Evolutionary conservation across 1,140 invertebrate genomes (phyloP).

Genomic region (Ceratina australensis): DNA sequence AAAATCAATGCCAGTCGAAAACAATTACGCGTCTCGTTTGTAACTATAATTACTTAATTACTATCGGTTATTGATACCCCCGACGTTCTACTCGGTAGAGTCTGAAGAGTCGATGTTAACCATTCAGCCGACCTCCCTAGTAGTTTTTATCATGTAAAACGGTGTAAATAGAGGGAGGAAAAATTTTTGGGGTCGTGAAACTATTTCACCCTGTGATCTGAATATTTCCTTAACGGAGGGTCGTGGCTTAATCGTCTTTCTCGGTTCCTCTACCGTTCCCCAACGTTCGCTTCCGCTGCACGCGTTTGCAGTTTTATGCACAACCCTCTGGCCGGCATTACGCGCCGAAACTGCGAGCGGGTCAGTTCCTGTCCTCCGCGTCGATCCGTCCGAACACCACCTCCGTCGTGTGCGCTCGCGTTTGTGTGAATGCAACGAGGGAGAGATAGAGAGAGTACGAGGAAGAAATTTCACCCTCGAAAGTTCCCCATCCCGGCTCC

Average conservation of each 20-base stretch:
- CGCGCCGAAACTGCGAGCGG: slow-evolving; percentile 48
- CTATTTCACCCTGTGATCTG: slow-evolving; percentile 23
- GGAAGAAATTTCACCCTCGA: slow-evolving; percentile 16
- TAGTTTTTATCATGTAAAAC: not conserved
- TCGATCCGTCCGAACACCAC: slow-evolving; percentile 10
- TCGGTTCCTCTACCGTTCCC: slow-evolving; percentile 13
- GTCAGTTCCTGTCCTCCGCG: slow-evolving; percentile 47
- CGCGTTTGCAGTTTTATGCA: slow-evolving; percentile 32
- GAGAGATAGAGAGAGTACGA: not conserved
- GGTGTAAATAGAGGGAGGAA: not conserved
- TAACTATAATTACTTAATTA: not conserved
- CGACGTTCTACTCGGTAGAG: no score
- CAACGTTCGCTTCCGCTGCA: slow-evolving; percentile 5
- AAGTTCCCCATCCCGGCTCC: slow-evolving; percentile 7
- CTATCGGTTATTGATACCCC: no score
- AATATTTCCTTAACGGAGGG: slow-evolving; percentile 1
- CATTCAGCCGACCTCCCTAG: no score
- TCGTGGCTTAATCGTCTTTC: slow-evolving; percentile 31
- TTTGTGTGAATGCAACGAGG: not conserved
- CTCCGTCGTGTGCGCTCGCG: not conserved
- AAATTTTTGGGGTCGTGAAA: not conserved
- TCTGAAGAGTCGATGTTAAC: no score
- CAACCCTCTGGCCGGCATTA: slow-evolving; percentile 34
- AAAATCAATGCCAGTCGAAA: no score
- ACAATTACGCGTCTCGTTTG: not conserved